Conservation (phyloP, 2,113 vertebrate species). For the Nothocercus julius region DNA sequence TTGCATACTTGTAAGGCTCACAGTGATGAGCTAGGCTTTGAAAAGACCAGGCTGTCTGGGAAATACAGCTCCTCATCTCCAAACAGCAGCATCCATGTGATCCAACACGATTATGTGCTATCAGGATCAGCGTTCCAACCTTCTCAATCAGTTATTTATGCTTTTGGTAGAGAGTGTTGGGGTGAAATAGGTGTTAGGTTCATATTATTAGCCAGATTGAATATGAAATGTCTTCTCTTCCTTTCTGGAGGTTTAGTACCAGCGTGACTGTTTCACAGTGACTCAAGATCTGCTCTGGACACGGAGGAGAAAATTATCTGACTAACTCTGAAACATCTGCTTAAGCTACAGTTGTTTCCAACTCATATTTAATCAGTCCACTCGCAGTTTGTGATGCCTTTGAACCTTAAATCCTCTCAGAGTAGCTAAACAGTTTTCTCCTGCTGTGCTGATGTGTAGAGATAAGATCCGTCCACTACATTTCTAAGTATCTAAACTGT, state of each 20-base stretch:
- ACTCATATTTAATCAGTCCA: background rate
- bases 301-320: background rate
- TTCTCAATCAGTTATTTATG: background rate
- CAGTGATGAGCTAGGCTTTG: background rate
- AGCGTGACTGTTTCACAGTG: background rate
- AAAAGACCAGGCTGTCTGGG: background rate
- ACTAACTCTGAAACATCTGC: background rate
- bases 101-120: background rate
- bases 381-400: background rate
- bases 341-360: background rate
- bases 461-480: background rate
- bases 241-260: background rate
- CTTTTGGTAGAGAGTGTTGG: background rate
- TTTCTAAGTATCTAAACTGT: background rate
- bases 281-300: background rate
- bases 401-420: background rate
- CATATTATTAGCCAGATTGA: background rate
- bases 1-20: background rate
- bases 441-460: background rate
- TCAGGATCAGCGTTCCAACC: fast-evolving
- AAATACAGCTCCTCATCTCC: background rate
- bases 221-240: background rate
- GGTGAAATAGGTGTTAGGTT: background rate
- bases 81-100: background rate
- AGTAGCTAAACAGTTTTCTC: background rate